A percentile compares a stretch with the other conserved stretches of the same genome.
These are phyloP conservation scores for Helarctos malayanus DNA, from an alignment of 2,797 vertebrate species.

Conservation along the genomic window DNA sequence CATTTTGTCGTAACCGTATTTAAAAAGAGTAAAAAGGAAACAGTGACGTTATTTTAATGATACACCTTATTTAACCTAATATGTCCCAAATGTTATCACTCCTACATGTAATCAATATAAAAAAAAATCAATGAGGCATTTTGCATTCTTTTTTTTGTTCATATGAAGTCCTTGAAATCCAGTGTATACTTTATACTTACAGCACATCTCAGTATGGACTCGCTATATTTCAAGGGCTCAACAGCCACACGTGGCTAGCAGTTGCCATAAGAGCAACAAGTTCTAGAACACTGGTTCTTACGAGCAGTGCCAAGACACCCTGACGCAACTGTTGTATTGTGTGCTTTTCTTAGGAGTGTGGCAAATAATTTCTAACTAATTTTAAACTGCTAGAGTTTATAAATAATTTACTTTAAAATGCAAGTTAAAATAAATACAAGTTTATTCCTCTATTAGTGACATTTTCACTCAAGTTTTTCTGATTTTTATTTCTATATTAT, in stretches of 20 bases:
- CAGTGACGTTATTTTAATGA: not conserved
- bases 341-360: constrained; percentile 5
- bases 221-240: not conserved
- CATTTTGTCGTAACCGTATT: not conserved
- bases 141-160: constrained; percentile 5
- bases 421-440: not conserved
- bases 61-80: not conserved
- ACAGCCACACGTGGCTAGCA: not conserved
- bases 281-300: constrained; percentile 38
- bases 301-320: constrained; percentile 4
- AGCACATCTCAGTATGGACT: not conserved
- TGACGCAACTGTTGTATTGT: not conserved
- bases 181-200: not conserved
- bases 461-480: constrained; percentile 9
- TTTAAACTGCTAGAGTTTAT: constrained; percentile 14
- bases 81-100: constrained; percentile 3
- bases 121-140: not conserved
- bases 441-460: not conserved
- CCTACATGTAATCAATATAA: not conserved
- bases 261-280: not conserved
- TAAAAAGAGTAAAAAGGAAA: constrained; percentile 34
- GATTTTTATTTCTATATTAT: constrained; percentile 47
- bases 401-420: constrained; percentile 29
- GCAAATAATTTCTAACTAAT: not conserved
- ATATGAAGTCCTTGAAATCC: not conserved